phyloP scores from a whole-genome alignment of 2,888 invertebrate genomes.

The Cerastoderma edule region DNA sequence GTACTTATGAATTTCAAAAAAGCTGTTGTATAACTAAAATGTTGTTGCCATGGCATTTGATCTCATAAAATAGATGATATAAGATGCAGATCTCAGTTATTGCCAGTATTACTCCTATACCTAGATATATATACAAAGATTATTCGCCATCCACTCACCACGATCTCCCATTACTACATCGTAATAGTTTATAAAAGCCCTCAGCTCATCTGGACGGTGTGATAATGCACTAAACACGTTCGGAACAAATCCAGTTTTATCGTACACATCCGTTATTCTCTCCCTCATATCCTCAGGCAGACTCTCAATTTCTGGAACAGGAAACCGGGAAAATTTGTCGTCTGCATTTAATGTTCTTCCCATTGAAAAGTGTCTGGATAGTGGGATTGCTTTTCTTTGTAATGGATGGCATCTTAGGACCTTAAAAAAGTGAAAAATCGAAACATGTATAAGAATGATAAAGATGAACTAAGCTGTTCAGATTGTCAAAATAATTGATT shows the following conservation, averaged over 20 bases:
- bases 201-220: slow-evolving; percentile 74
- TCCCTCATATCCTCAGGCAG: slow-evolving; percentile 66
- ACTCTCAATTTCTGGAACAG: slow-evolving; percentile 59
- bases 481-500: no score
- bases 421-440: no score
- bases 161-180: slow-evolving; percentile 73
- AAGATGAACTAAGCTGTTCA: no score
- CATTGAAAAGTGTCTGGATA: slow-evolving; percentile 1
- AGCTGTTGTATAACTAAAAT: no score
- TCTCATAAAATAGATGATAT: neutral
- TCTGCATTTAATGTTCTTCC: neutral
- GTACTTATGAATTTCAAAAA: no score
- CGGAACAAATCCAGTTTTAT: slow-evolving; percentile 75
- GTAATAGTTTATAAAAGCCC: slow-evolving; percentile 74
- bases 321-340: slow-evolving; percentile 58
- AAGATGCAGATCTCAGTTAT: neutral
- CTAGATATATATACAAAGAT: neutral
- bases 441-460: no score
- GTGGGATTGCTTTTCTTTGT: no score
- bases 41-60: no score
- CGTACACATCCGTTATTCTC: slow-evolving; percentile 54
- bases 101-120: neutral
- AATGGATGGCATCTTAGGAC: no score
- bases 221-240: slow-evolving; percentile 74
- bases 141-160: slow-evolving; percentile 28